Evolutionary conservation across 2,888 invertebrate species (phyloP), one percentile per base, ranked within the genome.

Genomic region (Drosophila picticornis): DNA sequence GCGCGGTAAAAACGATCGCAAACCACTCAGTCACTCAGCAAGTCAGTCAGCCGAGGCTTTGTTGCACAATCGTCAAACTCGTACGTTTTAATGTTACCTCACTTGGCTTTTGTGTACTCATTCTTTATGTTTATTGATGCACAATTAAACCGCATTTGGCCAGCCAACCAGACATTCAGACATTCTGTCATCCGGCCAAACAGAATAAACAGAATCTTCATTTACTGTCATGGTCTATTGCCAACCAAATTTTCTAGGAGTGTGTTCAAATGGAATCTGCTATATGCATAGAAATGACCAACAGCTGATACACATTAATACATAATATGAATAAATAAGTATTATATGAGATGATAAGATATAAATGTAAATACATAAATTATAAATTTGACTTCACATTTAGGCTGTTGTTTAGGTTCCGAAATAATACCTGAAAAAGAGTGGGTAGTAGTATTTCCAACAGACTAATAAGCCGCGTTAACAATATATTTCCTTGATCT

Each of bases 211-310:
- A 74, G 71, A 80, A 75, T 74, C 72, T 81, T 83, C 83, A 63
- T 75, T 74, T 72, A 72, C 61, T 74, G 88, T 90, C 86, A 90
- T 74, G 90, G 90, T 88, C 90, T 84, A 90, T 88, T 90, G 90
- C 83, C 78, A 68, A 40, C 69, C 72, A 58, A 85, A 79, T 88
- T 72, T 68, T 75, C 74, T 80, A 72, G 63, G 75, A 75, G 68
- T 68, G 65, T 71, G 72, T 73, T 80, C 72, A 75, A 77, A 51
- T 66, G 50, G 32, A 51, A 48, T 61, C 56, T 32, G 22, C 59
- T 25, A 65, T 58, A 59, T 46, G 29, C 52, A 62, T 19, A 51
- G 25, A 29, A 25, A 50, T 65, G 43, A 38, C 38, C 46, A 63
- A 43, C 40, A 50, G 52, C 22, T 50, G 29, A 67, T 40, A 34